A percentile compares a stretch with the other conserved stretches of the same genome.
Conservation (phyloP, 2,113 vertebrate genomes). For the Pica pica region DNA sequence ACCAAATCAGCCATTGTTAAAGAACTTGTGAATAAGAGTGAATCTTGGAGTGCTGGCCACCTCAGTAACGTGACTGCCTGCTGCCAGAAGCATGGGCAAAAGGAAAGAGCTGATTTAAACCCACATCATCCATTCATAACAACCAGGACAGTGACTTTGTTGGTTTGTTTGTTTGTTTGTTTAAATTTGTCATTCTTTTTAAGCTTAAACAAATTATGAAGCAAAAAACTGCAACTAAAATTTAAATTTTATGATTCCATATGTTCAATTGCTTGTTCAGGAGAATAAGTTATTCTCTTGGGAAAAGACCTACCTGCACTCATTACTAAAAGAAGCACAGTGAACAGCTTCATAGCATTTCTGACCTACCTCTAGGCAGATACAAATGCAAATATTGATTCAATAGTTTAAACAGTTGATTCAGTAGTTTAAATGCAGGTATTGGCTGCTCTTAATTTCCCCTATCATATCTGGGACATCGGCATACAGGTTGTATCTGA, state of each 20-base stretch:
- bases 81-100: too few relatives aligned
- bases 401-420: background rate
- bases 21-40: too few relatives aligned
- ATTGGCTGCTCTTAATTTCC: background rate
- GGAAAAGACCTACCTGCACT: background rate
- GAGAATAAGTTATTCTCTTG: background rate
- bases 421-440: background rate
- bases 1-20: too few relatives aligned
- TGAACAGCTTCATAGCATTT: background rate
- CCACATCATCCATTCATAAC: too few relatives aligned
- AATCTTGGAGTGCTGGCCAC: too few relatives aligned
- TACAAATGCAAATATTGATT: background rate
- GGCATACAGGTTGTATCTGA: background rate
- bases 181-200: background rate
- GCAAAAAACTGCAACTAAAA: background rate
- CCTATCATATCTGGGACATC: background rate
- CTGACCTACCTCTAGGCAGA: background rate
- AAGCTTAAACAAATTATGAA: background rate
- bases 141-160: background rate
- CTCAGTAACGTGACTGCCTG: too few relatives aligned
- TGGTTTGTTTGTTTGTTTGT: background rate
- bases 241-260: background rate
- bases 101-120: too few relatives aligned
- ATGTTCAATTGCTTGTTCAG: background rate
- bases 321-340: background rate